Evolutionary conservation across 1,140 invertebrate species (phyloP).

Genomic region (Temnothorax longispinosus): DNA sequence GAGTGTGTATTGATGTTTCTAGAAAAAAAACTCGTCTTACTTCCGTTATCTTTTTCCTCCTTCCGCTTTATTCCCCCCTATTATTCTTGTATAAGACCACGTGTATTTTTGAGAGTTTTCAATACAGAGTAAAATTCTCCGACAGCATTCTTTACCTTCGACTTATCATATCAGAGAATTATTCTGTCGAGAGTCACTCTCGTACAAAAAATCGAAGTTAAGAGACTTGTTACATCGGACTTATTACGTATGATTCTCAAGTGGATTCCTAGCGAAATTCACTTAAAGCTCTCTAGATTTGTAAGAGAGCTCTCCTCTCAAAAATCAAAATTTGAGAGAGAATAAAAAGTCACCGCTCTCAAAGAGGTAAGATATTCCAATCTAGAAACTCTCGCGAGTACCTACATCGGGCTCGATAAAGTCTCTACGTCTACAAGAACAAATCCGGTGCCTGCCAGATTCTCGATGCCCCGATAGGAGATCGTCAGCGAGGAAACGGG

Average conservation of each 20-base stretch:
- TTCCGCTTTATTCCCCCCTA: neutral
- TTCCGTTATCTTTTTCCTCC: neutral
- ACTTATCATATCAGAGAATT: neutral
- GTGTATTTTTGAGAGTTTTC: neutral
- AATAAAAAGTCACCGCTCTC: constrained; percentile 17
- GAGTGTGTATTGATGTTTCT: constrained; percentile 26
- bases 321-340: neutral
- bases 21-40: constrained; percentile 16
- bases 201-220: constrained; percentile 3
- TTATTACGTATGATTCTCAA: neutral
- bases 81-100: neutral
- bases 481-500: constrained; percentile 16
- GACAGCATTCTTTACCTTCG: neutral
- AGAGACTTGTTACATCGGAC: neutral
- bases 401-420: neutral
- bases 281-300: neutral
- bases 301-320: neutral
- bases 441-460: constrained; percentile 1
- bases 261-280: neutral
- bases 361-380: neutral
- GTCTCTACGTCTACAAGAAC: neutral
- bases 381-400: neutral
- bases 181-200: neutral
- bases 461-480: neutral
- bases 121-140: constrained; percentile 4